These are phyloP conservation scores for Elephantulus edwardii DNA, from an alignment of 2,113 vertebrate species.

Conservation along the genomic window DNA sequence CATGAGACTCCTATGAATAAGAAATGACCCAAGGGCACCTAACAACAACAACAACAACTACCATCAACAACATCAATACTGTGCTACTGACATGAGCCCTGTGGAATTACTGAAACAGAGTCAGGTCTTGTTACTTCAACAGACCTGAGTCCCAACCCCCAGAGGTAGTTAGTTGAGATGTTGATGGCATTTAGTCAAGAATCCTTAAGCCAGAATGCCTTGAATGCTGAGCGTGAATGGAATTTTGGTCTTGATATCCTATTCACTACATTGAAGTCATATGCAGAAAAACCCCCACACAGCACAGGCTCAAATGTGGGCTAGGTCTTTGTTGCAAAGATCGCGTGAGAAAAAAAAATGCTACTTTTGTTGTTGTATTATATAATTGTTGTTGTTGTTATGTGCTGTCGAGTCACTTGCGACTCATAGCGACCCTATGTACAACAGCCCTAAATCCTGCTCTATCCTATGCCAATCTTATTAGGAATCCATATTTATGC, in stretches of 20 bases:
- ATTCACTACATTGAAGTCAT: conserved; percentile 36
- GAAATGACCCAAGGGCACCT: neutral
- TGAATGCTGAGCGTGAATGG: neutral
- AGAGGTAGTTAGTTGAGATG: neutral
- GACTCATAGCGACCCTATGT: no score
- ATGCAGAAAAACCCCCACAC: neutral
- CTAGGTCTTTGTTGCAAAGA: neutral
- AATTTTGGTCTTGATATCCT: neutral
- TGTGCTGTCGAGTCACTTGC: no score
- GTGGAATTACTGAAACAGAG: neutral
- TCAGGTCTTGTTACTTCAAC: neutral
- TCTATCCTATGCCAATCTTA: no score
- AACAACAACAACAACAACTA: neutral
- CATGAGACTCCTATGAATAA: neutral
- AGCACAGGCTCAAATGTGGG: neutral
- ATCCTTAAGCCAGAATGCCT: neutral
- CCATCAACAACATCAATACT: neutral
- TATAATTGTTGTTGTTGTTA: neutral
- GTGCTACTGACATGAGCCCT: neutral
- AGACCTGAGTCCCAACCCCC: neutral
- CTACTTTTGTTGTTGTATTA: neutral
- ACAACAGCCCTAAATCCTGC: no score
- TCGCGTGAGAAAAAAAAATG: neutral
- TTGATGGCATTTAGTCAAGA: neutral
- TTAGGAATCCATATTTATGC: neutral